phyloP scores from a whole-genome alignment of 2,113 vertebrate species.

The Xenopus borealis region DNA sequence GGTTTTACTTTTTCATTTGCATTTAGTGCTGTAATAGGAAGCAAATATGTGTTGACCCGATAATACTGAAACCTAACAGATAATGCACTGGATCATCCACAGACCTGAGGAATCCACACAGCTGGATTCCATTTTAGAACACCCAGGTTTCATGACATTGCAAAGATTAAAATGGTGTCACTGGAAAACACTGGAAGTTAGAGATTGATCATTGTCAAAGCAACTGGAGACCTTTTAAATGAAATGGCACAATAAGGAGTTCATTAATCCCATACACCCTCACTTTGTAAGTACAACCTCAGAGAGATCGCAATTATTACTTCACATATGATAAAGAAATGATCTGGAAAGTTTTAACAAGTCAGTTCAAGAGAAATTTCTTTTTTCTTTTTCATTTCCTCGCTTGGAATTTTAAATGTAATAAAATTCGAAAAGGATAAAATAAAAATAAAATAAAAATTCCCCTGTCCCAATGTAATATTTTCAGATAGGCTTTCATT shows the following conservation, averaged over 20 bases:
- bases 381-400: background rate
- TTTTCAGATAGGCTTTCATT: too few species aligned
- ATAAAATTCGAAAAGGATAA: too few species aligned
- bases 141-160: slow-evolving; percentile 36
- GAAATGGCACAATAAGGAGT: slow-evolving; percentile 25
- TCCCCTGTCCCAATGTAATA: too few species aligned
- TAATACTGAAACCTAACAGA: slow-evolving; percentile 25
- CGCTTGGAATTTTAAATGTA: too few species aligned
- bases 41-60: slow-evolving; percentile 7
- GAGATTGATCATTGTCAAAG: slow-evolving; percentile 35
- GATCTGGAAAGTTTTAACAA: slow-evolving; percentile 15
- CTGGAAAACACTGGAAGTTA: slow-evolving; percentile 15
- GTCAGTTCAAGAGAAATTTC: slow-evolving; percentile 14
- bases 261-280: slow-evolving; percentile 31
- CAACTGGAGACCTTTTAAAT: slow-evolving; percentile 25
- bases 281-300: slow-evolving; percentile 16
- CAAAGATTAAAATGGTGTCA: slow-evolving; percentile 38
- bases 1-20: background rate
- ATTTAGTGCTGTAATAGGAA: slow-evolving; percentile 1
- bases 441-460: too few species aligned
- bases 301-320: slow-evolving; percentile 13
- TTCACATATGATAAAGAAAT: slow-evolving; percentile 5
- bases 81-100: slow-evolving; percentile 17
- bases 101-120: slow-evolving; percentile 39
- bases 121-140: slow-evolving; percentile 42